phyloP scores from a whole-genome alignment of 2,888 invertebrate species.

The Digitonthophagus gazella region DNA sequence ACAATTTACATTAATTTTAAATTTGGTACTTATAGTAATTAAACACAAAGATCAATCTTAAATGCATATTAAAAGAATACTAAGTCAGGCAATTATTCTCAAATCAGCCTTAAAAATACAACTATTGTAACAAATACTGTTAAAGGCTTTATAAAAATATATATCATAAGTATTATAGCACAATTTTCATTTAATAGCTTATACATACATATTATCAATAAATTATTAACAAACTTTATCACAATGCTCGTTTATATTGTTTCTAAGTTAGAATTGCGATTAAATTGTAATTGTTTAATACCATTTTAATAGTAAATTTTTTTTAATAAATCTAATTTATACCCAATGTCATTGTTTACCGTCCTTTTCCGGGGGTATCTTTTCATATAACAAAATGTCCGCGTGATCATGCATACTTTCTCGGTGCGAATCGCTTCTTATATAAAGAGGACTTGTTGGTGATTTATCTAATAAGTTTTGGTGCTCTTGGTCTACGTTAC shows the following conservation, averaged over 20 bases:
- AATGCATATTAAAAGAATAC: no score
- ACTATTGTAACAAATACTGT: not conserved
- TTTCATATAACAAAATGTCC: constrained; percentile 10
- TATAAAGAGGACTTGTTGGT: not conserved
- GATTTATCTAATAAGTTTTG: not conserved
- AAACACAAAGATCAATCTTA: no score
- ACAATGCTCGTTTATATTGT: not conserved
- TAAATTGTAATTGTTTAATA: no score
- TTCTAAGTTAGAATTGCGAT: no score
- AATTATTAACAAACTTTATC: not conserved
- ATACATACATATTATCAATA: not conserved
- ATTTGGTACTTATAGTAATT: no score
- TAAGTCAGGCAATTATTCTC: not conserved
- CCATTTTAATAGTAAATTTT: no score
- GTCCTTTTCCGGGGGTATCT: not conserved
- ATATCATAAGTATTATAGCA: not conserved
- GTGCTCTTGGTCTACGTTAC: constrained; percentile 30
- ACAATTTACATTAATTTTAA: no score
- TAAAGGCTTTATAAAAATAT: not conserved
- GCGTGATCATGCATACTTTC: constrained; percentile 1
- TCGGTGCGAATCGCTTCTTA: not conserved
- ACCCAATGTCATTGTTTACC: not conserved
- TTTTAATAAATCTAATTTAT: no score
- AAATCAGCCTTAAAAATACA: not conserved
- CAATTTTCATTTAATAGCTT: not conserved